Evolutionary conservation across 2,888 invertebrate species (phyloP), one percentile per base, ranked within the genome.

Genomic region (Campoplex nolae): DNA sequence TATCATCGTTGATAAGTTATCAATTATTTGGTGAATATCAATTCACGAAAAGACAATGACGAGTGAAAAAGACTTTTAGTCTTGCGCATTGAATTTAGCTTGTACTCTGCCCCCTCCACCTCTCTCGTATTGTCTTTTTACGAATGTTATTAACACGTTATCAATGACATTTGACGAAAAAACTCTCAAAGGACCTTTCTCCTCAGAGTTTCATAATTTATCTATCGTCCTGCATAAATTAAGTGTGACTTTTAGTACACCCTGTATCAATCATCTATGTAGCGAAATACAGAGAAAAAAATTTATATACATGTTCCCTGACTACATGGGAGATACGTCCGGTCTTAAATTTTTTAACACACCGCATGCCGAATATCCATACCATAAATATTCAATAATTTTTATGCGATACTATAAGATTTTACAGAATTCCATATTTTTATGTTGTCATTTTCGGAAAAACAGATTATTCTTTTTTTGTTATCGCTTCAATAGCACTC

Each of bases 321-420:
- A 79, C 71, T 75, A 73, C 73, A 83, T 79, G 79, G 71, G 23
- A 76, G 42, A 75, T 45, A 82, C 83, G 82, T 87, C 85, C 85
- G 87, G 82, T 54, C 83, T 73, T 73, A 38, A 28, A 65, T 65
- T 32, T 3, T 6, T 38, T 38, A 4, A 73, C 65, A 38, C 45
- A 67, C 42, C 54, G n/a, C n/a, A 28, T 54, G 74, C 42, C 35
- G 56, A 62, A 62, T 48, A 38, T 62, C 3, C 73, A 73, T 51
- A 73, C 62, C 13, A 73, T 48, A 71, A 56, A 18, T 18, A 28
- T 56, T 62, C 45, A 23, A 80, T 45, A 42, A 23, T 48, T n/a
- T 71, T 58, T 71, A 35, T 48, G 13, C 0, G 16, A 58, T 45
- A 48, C 6, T 23, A 23, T 23, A 38, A 80, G 23, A 11, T 35